Percentiles rank a stretch among this genome's conserved stretches.
These are phyloP conservation scores for Cyprinella venusta DNA, from an alignment of 2,797 vertebrate species.

Conservation along the genomic window DNA sequence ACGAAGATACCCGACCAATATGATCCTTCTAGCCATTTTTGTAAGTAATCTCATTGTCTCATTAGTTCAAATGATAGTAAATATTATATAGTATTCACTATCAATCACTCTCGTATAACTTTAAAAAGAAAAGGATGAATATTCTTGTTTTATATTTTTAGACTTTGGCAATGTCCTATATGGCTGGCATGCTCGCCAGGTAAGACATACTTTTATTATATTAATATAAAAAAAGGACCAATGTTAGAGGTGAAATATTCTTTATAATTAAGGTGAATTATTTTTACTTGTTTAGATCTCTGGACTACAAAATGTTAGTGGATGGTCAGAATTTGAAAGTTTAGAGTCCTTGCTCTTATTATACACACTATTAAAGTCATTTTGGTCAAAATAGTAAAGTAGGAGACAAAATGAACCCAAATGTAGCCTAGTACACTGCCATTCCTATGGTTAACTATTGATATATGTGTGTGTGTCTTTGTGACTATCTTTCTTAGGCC, in stretches of 20 bases:
- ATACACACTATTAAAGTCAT: not conserved
- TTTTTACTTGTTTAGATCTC: not conserved
- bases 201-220: slow-evolving; percentile 33
- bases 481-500: not conserved
- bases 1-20: slow-evolving; percentile 64
- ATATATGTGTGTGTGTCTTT: not conserved
- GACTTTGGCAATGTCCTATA: slow-evolving; percentile 67
- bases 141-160: slow-evolving; percentile 36
- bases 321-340: no score
- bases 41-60: slow-evolving; percentile 54
- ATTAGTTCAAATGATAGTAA: not conserved
- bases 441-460: not conserved
- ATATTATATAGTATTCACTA: not conserved
- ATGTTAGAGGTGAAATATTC: not conserved
- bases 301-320: not conserved
- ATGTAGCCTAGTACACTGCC: not conserved
- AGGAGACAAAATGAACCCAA: not conserved
- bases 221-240: not conserved
- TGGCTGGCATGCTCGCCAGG: slow-evolving; percentile 67
- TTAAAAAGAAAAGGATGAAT: not conserved
- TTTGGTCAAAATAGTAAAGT: not conserved
- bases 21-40: slow-evolving; percentile 65
- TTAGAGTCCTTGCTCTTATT: not conserved
- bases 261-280: not conserved
- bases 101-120: not conserved